Evolutionary conservation across 2,797 vertebrate genomes (phyloP), one percentile per base, ranked within the genome.

Genomic region (Melopsittacus undulatus): DNA sequence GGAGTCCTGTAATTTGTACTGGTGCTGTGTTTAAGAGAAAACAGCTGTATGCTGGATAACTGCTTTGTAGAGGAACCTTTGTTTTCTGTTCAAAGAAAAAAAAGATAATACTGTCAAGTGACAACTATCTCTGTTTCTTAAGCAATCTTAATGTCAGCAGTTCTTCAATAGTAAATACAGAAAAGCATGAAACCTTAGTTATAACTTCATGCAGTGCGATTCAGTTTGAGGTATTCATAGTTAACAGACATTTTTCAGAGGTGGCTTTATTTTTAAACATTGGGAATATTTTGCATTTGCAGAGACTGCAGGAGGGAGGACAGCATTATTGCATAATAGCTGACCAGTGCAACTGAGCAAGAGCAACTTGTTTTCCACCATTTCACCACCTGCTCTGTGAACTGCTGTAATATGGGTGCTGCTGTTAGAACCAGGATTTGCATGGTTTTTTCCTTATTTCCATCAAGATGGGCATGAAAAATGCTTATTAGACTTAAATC

Each of bases 381-480:
- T 12, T 13, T 9, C 2, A 29, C 38, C 36, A 45, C 49, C 64
- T 68, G 13, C 17, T 12, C 68, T 75, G 36, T 48, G 69, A 67
- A 92, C 76, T 52, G 89, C 82, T 52, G 12, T 78, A 14, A 92
- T 52, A 23, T 38, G 45, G 14, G 82, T 38, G 13, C 51, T 11
- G 48, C 56, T 97, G n/a, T 92, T 97, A 64, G 66, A 98, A 8
- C 73, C 87, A 95, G 38, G 94, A 5, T 9, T 15, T 66, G 13
- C 4, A 9, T 82, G 34, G 11, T 14, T 69, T 69, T 18, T 88
- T 57, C 21, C 4, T 45, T 72, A 16, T 7, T 45, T 13, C 56
- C 22, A 34, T n/a, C 16, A 20, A 91, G 29, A 22, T 91, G 27
- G 5, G 12, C 2, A 17, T 83, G 7, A 43, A 97, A 34, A 45